Evolutionary conservation across 2,797 vertebrate species (phyloP), one percentile per base, ranked within the genome.

Genomic region (Epinephelus malabaricus): DNA sequence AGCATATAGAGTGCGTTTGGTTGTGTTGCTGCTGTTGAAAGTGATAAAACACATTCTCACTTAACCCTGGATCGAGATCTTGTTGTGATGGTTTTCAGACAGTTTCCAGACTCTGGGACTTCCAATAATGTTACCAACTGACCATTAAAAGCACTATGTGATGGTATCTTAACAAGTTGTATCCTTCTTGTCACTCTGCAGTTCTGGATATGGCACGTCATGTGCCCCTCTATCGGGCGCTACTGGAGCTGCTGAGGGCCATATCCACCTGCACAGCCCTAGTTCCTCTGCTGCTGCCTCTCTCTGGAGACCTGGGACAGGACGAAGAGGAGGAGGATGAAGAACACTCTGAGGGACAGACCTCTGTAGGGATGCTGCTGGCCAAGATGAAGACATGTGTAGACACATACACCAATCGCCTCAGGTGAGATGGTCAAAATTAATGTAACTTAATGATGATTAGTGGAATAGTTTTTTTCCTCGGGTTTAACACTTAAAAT

Each of bases 381-480:
- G 98, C 98, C 84, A 99, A 99, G 94, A 99, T 99, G 98, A 99
- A 99, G 94, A 99, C 97, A 9, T 99, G 98, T 59, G 98, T 99
- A 34, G 98, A 99, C 92, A 99, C 98, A 1, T 99, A 99, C 69
- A 99, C 98, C 86, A 99, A 98, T 92, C 95, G 98, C 65, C 96
- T 99, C 93, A 98, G 98, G 98, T 97, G 27, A 82, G 67, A 73
- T 19, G 11, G 15, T 60, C 10, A 46, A 53, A 78, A 73, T 56
- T 40, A 8, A 19, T 50, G 10, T 40, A 12, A 40, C 30, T 34
- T 34, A 34, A 34, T 6, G 27, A 27, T 51, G 46, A 18, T 72
- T 49, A 0, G 45, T 8, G 7, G 5, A 27, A 45, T 15, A 2
- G 15, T 66, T 21, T 34, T 12, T 34, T 67, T 81, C 5, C 11